Percentiles rank a stretch among this genome's conserved stretches.
These are phyloP conservation scores for Zophobas morio DNA, from an alignment of 1,140 invertebrate species.

Conservation along the genomic window DNA sequence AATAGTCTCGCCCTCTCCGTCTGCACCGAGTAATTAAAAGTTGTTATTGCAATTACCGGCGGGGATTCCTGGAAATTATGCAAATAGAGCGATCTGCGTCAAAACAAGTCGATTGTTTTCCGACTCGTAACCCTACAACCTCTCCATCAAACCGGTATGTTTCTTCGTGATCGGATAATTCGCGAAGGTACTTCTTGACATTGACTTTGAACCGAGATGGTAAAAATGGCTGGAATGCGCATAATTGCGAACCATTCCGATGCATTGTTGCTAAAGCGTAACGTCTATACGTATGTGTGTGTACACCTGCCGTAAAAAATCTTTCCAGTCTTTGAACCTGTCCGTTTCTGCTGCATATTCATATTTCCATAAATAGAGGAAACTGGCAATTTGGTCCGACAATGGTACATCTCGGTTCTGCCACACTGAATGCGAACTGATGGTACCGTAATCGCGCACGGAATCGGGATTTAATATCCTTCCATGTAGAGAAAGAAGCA, in stretches of 20 bases:
- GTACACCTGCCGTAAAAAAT: constrained; percentile 37
- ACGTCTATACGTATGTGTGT: constrained; percentile 23
- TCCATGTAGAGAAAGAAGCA: constrained; percentile 19
- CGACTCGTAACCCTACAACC: constrained; percentile 11
- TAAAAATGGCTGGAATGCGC: constrained; percentile 23
- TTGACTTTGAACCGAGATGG: constrained; percentile 23
- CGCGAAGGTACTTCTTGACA: constrained; percentile 35
- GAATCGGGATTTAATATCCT: constrained; percentile 18
- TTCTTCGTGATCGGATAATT: constrained; percentile 34
- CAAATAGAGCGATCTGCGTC: not conserved
- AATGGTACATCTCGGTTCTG: constrained; percentile 40
- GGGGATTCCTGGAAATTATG: constrained; percentile 18
- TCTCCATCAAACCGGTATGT: constrained; percentile 27
- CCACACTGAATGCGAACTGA: constrained; percentile 33
- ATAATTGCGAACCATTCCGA: constrained; percentile 33
- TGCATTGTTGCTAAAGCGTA: constrained; percentile 34
- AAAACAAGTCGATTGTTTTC: not conserved
- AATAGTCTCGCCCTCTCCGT: constrained; percentile 4
- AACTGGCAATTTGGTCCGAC: constrained; percentile 49
- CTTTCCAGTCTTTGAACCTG: constrained; percentile 46
- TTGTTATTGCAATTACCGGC: constrained; percentile 26
- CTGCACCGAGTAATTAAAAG: constrained; percentile 19
- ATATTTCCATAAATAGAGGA: constrained; percentile 53
- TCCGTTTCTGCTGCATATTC: constrained; percentile 48
- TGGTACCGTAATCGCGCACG: constrained; percentile 34